Percentiles rank a stretch among this genome's conserved stretches.
Conservation (phyloP, 2,888 invertebrate species). For the Artemia sp. region DNA sequence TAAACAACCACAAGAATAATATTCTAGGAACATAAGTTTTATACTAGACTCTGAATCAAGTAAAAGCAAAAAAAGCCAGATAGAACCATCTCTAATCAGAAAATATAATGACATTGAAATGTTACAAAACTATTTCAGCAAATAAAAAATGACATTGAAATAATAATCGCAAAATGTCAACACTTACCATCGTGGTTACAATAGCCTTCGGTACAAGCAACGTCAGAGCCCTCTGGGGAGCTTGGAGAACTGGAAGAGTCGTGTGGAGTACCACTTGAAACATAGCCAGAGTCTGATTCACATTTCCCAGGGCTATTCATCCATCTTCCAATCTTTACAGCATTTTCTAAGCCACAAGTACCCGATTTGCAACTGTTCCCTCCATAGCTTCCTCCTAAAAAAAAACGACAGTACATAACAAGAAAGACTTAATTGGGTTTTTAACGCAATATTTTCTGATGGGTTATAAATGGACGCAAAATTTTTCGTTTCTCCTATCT, state of each 20-base stretch:
- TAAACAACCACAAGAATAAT: too few relatives aligned
- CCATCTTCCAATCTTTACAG: not conserved
- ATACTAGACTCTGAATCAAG: too few relatives aligned
- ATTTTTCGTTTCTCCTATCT: too few relatives aligned
- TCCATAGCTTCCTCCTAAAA: conserved; percentile 31
- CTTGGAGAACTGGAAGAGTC: conserved; percentile 61
- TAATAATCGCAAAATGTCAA: conserved; percentile 22
- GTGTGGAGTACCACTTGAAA: conserved; percentile 53
- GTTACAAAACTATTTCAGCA: too few relatives aligned
- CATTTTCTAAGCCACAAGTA: conserved; percentile 39
- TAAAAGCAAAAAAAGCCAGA: too few relatives aligned
- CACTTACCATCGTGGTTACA: conserved; percentile 49
- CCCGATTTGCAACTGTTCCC: conserved; percentile 38
- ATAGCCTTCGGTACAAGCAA: conserved; percentile 71
- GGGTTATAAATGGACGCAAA: too few relatives aligned
- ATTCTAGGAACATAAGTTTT: too few relatives aligned
- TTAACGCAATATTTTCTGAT: too few relatives aligned
- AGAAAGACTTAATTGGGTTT: too few relatives aligned
- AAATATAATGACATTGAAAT: too few relatives aligned
- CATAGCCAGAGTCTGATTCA: conserved; percentile 61
- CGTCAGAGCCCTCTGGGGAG: conserved; percentile 74
- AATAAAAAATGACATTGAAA: too few relatives aligned
- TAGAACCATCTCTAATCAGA: too few relatives aligned
- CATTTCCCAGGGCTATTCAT: conserved; percentile 8
- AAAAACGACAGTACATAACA: conserved; percentile 13